Evolutionary conservation across 2,113 vertebrate species (phyloP).

Genomic region (Gorsachius goisagi): DNA sequence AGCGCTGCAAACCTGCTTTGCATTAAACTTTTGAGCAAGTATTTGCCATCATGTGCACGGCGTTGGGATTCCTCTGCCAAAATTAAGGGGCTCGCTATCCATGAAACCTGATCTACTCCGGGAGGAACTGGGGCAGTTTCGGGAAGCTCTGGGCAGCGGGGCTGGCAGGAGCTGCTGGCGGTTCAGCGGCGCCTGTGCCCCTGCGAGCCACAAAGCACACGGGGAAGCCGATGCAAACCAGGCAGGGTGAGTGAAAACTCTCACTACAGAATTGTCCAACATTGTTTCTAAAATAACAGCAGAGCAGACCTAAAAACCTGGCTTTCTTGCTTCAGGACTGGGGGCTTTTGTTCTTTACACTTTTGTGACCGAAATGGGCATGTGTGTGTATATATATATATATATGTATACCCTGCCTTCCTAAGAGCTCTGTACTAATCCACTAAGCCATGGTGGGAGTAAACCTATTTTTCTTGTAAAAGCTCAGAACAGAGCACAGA

Average conservation of each 20-base stretch:
- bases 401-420: not conserved
- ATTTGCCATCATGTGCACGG: not conserved
- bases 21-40: not conserved
- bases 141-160: not conserved
- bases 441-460: not conserved
- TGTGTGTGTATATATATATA: fast-evolving
- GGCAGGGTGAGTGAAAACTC: not conserved
- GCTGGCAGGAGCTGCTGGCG: not conserved
- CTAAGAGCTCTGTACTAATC: not conserved
- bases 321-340: not conserved
- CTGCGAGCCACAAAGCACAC: not conserved
- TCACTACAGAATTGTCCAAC: fast-evolving
- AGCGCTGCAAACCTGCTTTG: not conserved
- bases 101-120: not conserved
- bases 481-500: not conserved
- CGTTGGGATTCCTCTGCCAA: not conserved
- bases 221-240: not conserved
- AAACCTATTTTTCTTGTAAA: not conserved
- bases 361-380: not conserved
- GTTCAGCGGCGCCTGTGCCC: not conserved
- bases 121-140: not conserved
- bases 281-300: not conserved
- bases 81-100: not conserved
- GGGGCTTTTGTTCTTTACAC: not conserved
- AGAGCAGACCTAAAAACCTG: not conserved